Percentiles rank a stretch among this genome's conserved stretches.
Evolutionary conservation across 2,113 vertebrate species (phyloP).

Genomic region (Tenebrosternarchus preto): DNA sequence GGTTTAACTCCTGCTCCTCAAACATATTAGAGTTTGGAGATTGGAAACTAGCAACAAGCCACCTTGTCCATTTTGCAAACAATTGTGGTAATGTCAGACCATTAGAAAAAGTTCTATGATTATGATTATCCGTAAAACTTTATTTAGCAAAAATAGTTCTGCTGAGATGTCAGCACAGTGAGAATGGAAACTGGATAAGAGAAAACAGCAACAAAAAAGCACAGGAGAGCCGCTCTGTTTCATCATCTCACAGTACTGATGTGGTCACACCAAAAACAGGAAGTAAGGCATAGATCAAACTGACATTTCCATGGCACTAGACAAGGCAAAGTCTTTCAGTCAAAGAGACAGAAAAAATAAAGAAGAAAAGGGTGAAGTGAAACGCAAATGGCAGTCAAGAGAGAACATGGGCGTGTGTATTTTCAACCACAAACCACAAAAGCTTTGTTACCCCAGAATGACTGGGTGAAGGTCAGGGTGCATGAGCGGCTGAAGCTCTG

Average conservation of each 20-base stretch:
- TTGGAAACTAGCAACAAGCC: not conserved
- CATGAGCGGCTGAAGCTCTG: not conserved
- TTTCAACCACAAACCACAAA: conserved; percentile 2
- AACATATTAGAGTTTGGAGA: not conserved
- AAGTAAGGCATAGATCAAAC: conserved; percentile 49
- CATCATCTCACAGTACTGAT: not conserved
- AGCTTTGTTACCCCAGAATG: not conserved
- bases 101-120: not conserved
- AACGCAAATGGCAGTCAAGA: not conserved
- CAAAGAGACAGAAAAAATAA: not conserved
- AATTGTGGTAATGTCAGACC: not conserved
- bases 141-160: not conserved
- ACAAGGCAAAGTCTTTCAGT: conserved; percentile 22
- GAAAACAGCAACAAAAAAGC: not conserved
- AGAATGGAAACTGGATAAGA: not conserved
- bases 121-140: not conserved
- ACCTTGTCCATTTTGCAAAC: not conserved
- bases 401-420: too few relatives aligned
- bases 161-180: not conserved
- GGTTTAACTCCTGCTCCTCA: not conserved
- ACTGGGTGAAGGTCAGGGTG: conserved; percentile 18
- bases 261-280: conserved; percentile 42
- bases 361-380: not conserved
- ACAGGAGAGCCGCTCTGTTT: not conserved
- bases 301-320: conserved; percentile 24